These are phyloP conservation scores for Anser cygnoides DNA, from an alignment of 2,113 vertebrate species.

Conservation along the genomic window DNA sequence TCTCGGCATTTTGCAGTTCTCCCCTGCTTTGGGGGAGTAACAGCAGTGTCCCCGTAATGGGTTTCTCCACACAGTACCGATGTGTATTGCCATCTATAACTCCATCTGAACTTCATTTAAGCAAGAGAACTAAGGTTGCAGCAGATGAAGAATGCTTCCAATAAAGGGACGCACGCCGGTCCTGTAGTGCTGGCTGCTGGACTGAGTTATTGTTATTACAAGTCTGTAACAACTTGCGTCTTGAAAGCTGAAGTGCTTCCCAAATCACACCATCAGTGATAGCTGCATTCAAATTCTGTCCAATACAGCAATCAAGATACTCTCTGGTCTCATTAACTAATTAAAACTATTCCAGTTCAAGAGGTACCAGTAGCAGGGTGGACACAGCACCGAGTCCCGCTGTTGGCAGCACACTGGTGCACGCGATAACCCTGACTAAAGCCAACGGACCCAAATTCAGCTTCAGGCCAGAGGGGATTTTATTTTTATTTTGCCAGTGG, in stretches of 20 bases:
- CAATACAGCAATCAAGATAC: background rate
- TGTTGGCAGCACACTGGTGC: background rate
- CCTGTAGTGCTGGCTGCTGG: background rate
- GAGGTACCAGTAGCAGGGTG: background rate
- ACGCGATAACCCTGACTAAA: background rate
- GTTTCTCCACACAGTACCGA: background rate
- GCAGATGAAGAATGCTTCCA: slow-evolving; percentile 33
- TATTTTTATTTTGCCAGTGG: background rate
- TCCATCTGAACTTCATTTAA: background rate
- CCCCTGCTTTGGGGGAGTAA: background rate
- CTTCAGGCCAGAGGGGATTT: background rate
- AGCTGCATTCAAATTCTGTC: background rate
- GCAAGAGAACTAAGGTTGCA: background rate
- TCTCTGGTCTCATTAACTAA: background rate
- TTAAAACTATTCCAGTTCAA: background rate
- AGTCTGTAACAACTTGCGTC: background rate
- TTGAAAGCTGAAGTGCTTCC: background rate
- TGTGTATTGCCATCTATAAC: background rate
- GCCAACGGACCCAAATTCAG: background rate
- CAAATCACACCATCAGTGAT: background rate
- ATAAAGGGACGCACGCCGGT: slow-evolving; percentile 11
- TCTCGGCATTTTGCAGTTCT: background rate
- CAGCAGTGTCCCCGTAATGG: background rate
- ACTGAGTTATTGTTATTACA: slow-evolving; percentile 7
- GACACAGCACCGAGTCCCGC: background rate